Evolutionary conservation across 1,140 invertebrate species (phyloP).

Genomic region (Batillaria attramentaria): DNA sequence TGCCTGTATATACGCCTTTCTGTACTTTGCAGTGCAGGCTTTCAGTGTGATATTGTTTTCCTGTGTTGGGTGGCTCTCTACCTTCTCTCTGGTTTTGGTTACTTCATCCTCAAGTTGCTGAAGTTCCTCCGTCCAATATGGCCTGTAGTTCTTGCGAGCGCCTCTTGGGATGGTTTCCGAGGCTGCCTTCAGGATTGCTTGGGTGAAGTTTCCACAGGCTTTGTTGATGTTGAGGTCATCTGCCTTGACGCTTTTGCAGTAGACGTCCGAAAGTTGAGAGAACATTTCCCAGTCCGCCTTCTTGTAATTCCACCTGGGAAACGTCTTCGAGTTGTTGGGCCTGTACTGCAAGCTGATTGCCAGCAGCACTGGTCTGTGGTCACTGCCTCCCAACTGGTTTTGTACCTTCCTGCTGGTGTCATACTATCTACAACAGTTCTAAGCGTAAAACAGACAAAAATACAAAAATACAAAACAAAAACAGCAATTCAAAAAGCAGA

Average conservation of each 20-base stretch:
- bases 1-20: conserved; percentile 10
- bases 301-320: no score
- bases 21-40: conserved; percentile 23
- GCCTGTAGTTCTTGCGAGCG: conserved; percentile 30
- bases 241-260: background rate
- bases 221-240: conserved; percentile 18
- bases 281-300: conserved; percentile 28
- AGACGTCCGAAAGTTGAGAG: background rate
- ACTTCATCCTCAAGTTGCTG: conserved; percentile 24
- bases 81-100: conserved; percentile 28
- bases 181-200: no score
- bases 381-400: conserved; percentile 31
- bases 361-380: conserved; percentile 15
- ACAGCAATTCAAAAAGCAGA: no score
- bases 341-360: background rate
- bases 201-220: conserved; percentile 23
- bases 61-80: no score
- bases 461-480: no score
- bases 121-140: conserved; percentile 36
- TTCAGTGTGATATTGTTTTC: no score
- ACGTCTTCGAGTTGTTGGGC: no score
- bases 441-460: no score
- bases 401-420: background rate
- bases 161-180: conserved; percentile 30
- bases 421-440: no score